Conservation (phyloP, 2,888 invertebrate genomes). For the Polydrusus pterygomalis region DNA sequence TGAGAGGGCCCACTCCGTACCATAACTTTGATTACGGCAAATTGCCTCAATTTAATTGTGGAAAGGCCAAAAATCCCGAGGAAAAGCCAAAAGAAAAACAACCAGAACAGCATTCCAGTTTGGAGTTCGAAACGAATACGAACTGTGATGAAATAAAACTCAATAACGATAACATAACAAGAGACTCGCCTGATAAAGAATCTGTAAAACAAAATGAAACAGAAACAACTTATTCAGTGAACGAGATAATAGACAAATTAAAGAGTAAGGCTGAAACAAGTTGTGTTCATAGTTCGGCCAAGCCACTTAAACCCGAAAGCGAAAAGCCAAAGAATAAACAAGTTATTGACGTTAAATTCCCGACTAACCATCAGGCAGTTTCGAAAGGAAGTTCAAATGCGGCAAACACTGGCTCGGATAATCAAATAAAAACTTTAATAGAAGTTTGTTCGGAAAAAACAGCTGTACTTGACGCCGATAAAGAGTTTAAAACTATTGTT, state of each 20-base stretch:
- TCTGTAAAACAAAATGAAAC: slow-evolving; percentile 31
- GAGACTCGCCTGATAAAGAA: slow-evolving; percentile 49
- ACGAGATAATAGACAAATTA: slow-evolving; percentile 47
- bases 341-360: slow-evolving; percentile 5
- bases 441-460: slow-evolving; percentile 30
- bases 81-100: slow-evolving; percentile 50
- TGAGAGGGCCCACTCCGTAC: slow-evolving; percentile 67
- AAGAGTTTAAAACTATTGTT: slow-evolving; percentile 67
- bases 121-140: slow-evolving; percentile 64
- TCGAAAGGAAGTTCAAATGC: neutral
- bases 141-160: slow-evolving; percentile 67
- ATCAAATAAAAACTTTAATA: slow-evolving; percentile 43
- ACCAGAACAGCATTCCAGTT: slow-evolving; percentile 38
- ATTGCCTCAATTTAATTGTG: slow-evolving; percentile 38
- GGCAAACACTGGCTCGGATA: neutral
- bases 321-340: slow-evolving; percentile 31
- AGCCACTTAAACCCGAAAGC: slow-evolving; percentile 10
- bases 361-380: slow-evolving; percentile 36
- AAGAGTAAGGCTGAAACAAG: slow-evolving; percentile 19
- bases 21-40: slow-evolving; percentile 58
- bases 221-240: slow-evolving; percentile 48
- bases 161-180: slow-evolving; percentile 64
- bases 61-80: slow-evolving; percentile 14
- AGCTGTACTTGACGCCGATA: slow-evolving; percentile 1
- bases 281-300: neutral